Evolutionary conservation across 2,113 vertebrate genomes (phyloP), one percentile per base, ranked within the genome.

Genomic region (Rhinichthys klamathensis): DNA sequence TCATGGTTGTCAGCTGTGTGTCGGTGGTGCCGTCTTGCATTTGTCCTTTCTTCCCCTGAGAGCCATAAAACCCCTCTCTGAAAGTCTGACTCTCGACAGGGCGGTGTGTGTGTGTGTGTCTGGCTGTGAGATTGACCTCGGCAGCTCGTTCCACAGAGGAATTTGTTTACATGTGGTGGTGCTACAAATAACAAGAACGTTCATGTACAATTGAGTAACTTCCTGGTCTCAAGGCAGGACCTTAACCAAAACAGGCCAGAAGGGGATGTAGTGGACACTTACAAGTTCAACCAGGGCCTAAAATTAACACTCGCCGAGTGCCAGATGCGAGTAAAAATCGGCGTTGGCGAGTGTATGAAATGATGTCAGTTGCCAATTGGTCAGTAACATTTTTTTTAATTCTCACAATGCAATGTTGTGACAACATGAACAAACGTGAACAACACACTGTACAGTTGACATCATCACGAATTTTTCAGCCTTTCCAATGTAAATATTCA

Each of bases 151-250:
- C 90, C 83, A 67, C 85, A 27, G 78, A 92, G 92, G 93, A 94
- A 93, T 94, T 92, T 94, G 94, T 95, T 95, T 94, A 93, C 92
- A 93, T 92, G 92, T 89, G 92, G 93, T 76, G n/a, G 41, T 86
- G 90, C 93, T 93, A 90, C 93, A 93, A 94, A 94, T 94, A 94
- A 94, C 90, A 92, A 87, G 86, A 86, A 91, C 91, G 91, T 92
- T 93, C 91, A 32, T 65, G 91, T 90, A 88, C 80, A 89, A 89
- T 69, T n/a, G 16, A 90, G 89, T 88, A 88, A 91, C 63, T 51
- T 90, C 92, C 92, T 92, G 89, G 92, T 91, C 88, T 93, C 78
- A 89, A 90, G 92, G 90, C 92, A 91, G 89, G 86, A 84, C 16
- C 91, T 88, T 90, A 92, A 92, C 90, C 90, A 92, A 84, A 90